Conservation (phyloP, 2,797 vertebrate genomes). For the Cygnus olor region DNA sequence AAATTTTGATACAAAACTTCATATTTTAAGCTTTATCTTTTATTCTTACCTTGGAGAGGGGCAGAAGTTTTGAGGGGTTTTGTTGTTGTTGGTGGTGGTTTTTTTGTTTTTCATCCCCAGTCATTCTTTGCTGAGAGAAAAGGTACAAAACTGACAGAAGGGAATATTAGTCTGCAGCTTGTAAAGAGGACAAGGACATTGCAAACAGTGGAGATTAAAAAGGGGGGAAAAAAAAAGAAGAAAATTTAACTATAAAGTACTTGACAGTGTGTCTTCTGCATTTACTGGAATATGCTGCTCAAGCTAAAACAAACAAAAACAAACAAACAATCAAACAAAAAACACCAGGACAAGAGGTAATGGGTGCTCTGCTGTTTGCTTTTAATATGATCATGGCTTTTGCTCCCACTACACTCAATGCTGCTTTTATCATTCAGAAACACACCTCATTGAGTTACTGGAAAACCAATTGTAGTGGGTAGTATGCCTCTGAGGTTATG, state of each 20-base stretch:
- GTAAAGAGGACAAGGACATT: conserved; percentile 69
- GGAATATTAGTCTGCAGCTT: conserved; percentile 50
- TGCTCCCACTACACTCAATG: conserved; percentile 61
- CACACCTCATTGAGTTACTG: conserved; percentile 65
- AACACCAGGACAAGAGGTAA: conserved; percentile 67
- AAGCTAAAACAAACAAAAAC: conserved; percentile 18
- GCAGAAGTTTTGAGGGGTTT: background rate
- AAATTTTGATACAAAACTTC: background rate
- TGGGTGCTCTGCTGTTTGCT: conserved; percentile 70
- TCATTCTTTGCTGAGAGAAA: background rate
- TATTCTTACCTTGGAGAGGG: background rate
- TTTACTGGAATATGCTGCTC: conserved; percentile 70
- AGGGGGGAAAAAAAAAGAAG: background rate
- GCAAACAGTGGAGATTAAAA: conserved; percentile 28
- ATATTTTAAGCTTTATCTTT: background rate
- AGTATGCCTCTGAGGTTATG: background rate
- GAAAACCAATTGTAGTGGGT: conserved; percentile 48
- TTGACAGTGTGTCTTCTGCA: conserved; percentile 75
- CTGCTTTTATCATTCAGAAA: conserved; percentile 41
- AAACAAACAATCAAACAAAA: no score
- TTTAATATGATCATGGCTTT: conserved; percentile 74
- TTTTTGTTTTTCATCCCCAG: background rate
- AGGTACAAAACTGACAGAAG: conserved; percentile 45
- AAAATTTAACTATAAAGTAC: conserved; percentile 76
- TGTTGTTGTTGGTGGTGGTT: no score